Conservation (phyloP, 2,888 invertebrate species). For the Ypsolopha sequella region DNA sequence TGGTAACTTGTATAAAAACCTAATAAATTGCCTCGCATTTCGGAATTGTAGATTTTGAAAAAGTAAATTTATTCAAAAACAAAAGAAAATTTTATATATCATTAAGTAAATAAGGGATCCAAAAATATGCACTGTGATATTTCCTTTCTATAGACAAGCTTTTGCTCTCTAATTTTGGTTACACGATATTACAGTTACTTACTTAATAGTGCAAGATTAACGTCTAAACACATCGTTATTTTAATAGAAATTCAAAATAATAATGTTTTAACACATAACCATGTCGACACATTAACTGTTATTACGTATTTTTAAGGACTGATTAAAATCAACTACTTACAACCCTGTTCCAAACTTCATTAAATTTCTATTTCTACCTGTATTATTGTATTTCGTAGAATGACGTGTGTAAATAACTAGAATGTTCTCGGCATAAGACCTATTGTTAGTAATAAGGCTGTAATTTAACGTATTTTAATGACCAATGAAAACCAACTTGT, state of each 20-base stretch:
- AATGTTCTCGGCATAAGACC: slow-evolving; percentile 48
- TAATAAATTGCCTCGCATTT: slow-evolving; percentile 70
- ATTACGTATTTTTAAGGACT: not conserved
- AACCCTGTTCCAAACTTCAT: slow-evolving; percentile 9
- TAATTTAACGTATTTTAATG: slow-evolving; percentile 71
- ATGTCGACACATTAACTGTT: not conserved
- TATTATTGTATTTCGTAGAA: slow-evolving; percentile 12
- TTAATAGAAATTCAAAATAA: not conserved
- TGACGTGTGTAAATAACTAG: slow-evolving; percentile 42
- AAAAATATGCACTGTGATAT: slow-evolving; percentile 35
- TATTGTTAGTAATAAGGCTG: slow-evolving; percentile 63
- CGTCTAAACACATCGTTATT: not conserved
- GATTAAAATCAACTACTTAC: not conserved
- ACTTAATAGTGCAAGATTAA: too few relatives aligned
- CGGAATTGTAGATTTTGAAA: slow-evolving; percentile 67
- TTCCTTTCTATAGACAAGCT: not conserved
- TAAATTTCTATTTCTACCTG: slow-evolving; percentile 11
- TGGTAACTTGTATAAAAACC: slow-evolving; percentile 37
- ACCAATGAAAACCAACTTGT: slow-evolving; percentile 74
- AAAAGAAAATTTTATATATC: slow-evolving; percentile 49
- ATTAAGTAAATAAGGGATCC: slow-evolving; percentile 27
- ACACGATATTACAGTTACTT: too few relatives aligned
- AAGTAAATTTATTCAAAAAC: slow-evolving; percentile 57
- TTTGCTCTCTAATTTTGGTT: too few relatives aligned
- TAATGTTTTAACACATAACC: not conserved